A percentile compares a stretch with the other conserved stretches of the same genome.
These are phyloP conservation scores for Macrotrachela quadricornifera DNA, from an alignment of 1,140 invertebrate genomes.

Conservation along the genomic window DNA sequence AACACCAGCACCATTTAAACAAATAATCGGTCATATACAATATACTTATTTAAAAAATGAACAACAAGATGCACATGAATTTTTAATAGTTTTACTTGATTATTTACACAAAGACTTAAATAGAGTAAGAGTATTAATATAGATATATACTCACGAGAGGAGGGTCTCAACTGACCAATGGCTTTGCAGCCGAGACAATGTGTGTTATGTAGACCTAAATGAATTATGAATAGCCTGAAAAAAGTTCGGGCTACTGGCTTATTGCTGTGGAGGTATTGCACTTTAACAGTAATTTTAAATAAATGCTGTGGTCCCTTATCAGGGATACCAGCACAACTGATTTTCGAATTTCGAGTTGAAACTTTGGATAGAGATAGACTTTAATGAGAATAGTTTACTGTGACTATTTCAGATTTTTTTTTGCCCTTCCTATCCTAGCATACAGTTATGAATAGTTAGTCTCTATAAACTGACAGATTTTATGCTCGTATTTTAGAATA, in stretches of 20 bases:
- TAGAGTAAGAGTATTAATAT: neutral
- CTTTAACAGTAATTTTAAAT: neutral
- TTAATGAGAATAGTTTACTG: no score
- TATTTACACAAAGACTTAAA: slow-evolving; percentile 71
- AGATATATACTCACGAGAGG: neutral
- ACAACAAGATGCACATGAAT: slow-evolving; percentile 87
- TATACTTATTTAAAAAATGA: slow-evolving; percentile 30
- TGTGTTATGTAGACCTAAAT: neutral
- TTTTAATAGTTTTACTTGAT: slow-evolving; percentile 66
- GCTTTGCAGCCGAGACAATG: neutral
- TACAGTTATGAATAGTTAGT: no score
- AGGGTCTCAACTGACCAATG: neutral
- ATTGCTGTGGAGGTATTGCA: neutral
- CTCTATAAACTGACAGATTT: no score
- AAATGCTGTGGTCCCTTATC: no score
- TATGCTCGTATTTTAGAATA: no score
- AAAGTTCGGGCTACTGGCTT: no score
- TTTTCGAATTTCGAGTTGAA: no score
- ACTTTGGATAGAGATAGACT: no score
- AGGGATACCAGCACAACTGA: no score
- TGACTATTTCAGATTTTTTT: no score
- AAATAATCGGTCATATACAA: neutral
- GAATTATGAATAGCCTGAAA: no score
- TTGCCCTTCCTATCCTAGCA: no score
- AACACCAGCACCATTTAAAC: neutral